phyloP scores from a whole-genome alignment of 2,888 invertebrate species.

The Proisotoma minuta region DNA sequence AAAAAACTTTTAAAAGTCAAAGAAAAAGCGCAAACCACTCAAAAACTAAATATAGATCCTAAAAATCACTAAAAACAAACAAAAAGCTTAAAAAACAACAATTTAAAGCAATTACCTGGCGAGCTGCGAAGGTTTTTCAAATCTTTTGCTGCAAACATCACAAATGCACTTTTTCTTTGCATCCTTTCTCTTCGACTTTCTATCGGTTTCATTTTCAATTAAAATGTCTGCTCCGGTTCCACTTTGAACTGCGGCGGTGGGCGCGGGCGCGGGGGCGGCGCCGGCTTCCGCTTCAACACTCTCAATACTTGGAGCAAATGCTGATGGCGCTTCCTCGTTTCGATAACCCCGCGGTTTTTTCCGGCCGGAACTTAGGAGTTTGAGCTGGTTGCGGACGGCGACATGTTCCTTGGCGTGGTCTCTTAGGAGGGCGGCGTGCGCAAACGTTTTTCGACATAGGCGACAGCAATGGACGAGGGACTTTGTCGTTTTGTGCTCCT shows the following conservation, averaged over 20 bases:
- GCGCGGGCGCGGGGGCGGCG: not conserved
- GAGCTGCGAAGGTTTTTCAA: slow-evolving; percentile 36
- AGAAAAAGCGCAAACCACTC: no score
- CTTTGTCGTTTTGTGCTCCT: slow-evolving; percentile 23
- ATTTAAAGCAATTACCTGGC: no score
- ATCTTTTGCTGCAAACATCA: slow-evolving; percentile 37
- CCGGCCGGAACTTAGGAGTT: slow-evolving; percentile 25
- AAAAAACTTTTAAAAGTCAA: no score
- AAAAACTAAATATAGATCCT: no score
- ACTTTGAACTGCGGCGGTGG: not conserved
- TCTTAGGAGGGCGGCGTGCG: slow-evolving; percentile 20
- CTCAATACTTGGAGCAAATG: no score
- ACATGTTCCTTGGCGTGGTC: slow-evolving; percentile 43
- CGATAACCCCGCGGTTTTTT: no score
- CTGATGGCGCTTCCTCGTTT: no score
- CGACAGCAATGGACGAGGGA: slow-evolving; percentile 43
- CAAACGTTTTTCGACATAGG: slow-evolving; percentile 46
- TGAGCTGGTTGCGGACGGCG: slow-evolving; percentile 39
- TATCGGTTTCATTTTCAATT: slow-evolving; percentile 9
- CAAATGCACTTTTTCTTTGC: slow-evolving; percentile 35
- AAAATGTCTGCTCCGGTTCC: not conserved
- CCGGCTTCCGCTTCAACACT: not conserved
- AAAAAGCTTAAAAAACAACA: no score
- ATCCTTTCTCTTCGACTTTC: slow-evolving; percentile 10
- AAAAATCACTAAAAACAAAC: no score